Conservation (phyloP, 2,797 vertebrate species). For the Peromyscus melanophrys region DNA sequence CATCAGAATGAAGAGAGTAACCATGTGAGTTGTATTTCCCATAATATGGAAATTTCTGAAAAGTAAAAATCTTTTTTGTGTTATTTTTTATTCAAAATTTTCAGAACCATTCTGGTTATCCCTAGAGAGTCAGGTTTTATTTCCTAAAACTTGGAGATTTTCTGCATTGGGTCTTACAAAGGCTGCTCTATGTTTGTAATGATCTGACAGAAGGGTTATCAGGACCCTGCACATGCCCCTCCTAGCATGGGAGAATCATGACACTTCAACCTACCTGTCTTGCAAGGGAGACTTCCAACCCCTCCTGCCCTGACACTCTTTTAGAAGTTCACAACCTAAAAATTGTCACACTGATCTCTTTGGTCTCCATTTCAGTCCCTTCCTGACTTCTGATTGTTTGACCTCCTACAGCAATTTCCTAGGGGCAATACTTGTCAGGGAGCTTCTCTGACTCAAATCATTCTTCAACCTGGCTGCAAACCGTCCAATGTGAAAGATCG, state of each 20-base stretch:
- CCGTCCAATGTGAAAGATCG: neutral
- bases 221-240: neutral
- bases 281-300: neutral
- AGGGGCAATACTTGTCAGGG: neutral
- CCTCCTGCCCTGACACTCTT: neutral
- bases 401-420: neutral
- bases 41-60: neutral
- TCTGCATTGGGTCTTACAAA: neutral
- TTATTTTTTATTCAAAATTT: neutral
- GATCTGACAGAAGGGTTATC: neutral
- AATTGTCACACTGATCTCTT: neutral
- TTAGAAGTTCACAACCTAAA: constrained; percentile 4
- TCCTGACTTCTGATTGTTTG: constrained; percentile 37
- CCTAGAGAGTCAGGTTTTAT: neutral
- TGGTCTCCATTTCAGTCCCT: constrained; percentile 1
- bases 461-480: neutral
- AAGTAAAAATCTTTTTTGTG: neutral
- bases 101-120: neutral
- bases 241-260: neutral
- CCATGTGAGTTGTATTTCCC: neutral
- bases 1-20: neutral
- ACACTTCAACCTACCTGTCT: neutral
- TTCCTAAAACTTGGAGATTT: neutral
- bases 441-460: neutral
- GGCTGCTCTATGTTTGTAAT: neutral